phyloP scores from a whole-genome alignment of 2,797 vertebrate species.

The Xenentodon cancila region DNA sequence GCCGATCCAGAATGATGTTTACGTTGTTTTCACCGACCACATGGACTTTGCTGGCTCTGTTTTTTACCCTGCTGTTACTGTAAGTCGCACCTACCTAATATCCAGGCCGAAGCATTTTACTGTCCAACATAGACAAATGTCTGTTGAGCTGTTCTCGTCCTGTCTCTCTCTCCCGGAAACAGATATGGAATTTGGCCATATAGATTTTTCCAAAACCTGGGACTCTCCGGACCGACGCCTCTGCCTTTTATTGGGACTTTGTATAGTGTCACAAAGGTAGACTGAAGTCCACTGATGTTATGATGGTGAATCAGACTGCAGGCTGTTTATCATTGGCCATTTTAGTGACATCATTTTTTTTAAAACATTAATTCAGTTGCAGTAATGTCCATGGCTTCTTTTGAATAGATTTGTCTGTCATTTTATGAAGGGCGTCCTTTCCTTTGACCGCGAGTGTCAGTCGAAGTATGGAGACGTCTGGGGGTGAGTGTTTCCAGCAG shows the following conservation, averaged over 20 bases:
- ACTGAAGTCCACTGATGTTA: no score
- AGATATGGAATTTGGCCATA: conserved; percentile 78
- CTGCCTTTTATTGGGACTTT: conserved; percentile 74
- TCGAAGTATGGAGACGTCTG: conserved; percentile 79
- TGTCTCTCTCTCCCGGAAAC: not conserved
- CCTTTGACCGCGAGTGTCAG: conserved; percentile 66
- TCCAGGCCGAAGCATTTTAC: not conserved
- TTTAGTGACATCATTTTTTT: no score
- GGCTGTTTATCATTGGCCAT: no score
- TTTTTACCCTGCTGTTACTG: conserved; percentile 62
- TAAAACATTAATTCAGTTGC: not conserved
- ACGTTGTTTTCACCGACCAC: conserved; percentile 62
- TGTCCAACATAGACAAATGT: no score
- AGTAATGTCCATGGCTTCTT: not conserved
- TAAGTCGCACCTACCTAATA: conserved; percentile 42
- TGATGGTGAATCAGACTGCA: no score
- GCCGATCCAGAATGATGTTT: conserved; percentile 38
- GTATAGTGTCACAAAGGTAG: conserved; percentile 35
- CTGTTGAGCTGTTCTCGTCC: not conserved
- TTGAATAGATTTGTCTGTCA: not conserved
- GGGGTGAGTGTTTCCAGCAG: conserved; percentile 72
- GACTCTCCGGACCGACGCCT: conserved; percentile 75
- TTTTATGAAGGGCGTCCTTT: conserved; percentile 54
- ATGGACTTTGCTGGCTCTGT: conserved; percentile 74
- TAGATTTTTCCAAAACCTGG: conserved; percentile 68